Evolutionary conservation across 2,113 vertebrate genomes (phyloP), one percentile per base, ranked within the genome.

Genomic region (Plecotus auritus): DNA sequence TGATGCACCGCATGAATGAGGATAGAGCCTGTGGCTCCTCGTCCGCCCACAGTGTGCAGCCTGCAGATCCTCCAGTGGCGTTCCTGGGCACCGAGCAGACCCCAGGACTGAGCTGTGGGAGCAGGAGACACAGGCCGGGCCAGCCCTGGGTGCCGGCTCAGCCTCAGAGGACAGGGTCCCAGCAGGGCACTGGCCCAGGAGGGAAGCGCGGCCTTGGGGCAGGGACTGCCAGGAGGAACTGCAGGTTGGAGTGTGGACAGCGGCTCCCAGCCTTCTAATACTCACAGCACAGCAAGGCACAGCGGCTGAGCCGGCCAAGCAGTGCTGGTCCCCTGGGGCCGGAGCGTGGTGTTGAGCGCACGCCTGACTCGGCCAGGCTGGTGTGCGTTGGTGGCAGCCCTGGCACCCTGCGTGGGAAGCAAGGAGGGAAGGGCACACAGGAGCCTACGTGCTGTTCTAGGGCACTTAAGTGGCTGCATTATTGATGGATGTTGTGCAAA

Each of bases 361-460:
- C 47, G 18, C 20, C 20, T 0, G 4, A 18, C 2, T 1, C 30
- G 13, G 14, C 17, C 18, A 1, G 13, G 14, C 17, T 18, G 1
- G 32, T 32, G 66, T 40, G 40, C 2, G 12, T 17, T 4, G n/a
- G 35, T 14, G 23, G 30, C 73, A 0, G 16, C 13, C 37, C 82
- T 23, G 17, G 13, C 12, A 47, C 61, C 61, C 42, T 0, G 5
- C 2, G 35, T 4, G 47, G 32, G 70, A 3, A 8, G n/a, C 22
- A 7, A 2, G 9, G n/a, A 30, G 73, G 42, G 13, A 8, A 9
- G 9, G 49, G 18, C 26, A 2, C 1, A 1, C 49, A 23, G 77
- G 56, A 86, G 85, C 92, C 94, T 66, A 54, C 84, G 95, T 59
- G 86, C 81, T 78, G 69, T 61, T 70, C 80, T 42, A n/a, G 56